Percentiles rank a stretch among this genome's conserved stretches.
phyloP scores from a whole-genome alignment of 1,140 invertebrate genomes.

The Brachionus sp. region DNA sequence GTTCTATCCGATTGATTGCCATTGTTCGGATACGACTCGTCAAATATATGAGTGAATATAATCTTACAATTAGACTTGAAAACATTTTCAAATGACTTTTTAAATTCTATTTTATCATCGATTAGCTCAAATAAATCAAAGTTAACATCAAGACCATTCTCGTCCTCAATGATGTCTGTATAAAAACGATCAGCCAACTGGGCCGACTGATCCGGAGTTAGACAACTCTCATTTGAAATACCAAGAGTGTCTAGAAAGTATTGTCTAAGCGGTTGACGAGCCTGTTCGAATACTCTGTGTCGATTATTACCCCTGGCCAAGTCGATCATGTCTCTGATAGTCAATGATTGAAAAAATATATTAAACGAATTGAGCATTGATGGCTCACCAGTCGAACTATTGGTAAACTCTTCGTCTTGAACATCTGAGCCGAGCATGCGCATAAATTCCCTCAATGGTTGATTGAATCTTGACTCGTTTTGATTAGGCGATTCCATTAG shows the following conservation, averaged over 20 bases:
- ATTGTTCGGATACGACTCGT: neutral
- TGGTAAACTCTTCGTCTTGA: neutral
- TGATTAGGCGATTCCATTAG: neutral
- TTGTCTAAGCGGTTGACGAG: constrained; percentile 7
- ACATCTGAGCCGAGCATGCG: constrained; percentile 11
- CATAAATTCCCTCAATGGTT: constrained; percentile 30
- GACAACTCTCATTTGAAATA: neutral
- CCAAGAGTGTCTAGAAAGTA: neutral
- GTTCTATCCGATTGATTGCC: neutral
- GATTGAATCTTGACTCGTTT: neutral
- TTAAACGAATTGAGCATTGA: constrained; percentile 11
- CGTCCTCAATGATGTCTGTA: neutral
- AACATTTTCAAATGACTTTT: constrained; percentile 9
- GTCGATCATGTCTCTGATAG: constrained; percentile 28
- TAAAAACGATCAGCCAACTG: constrained; percentile 40
- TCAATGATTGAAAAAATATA: constrained; percentile 10
- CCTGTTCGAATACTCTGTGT: constrained; percentile 20
- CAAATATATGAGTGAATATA: neutral
- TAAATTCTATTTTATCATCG: constrained; percentile 3
- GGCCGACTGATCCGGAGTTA: neutral
- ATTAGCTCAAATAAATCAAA: neutral
- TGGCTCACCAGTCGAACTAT: neutral
- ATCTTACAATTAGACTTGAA: constrained; percentile 6
- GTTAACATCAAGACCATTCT: neutral
- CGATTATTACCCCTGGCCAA: neutral